Evolutionary conservation across 1,140 invertebrate genomes (phyloP), one percentile per base, ranked within the genome.

Genomic region (Dreissena rostriformis): DNA sequence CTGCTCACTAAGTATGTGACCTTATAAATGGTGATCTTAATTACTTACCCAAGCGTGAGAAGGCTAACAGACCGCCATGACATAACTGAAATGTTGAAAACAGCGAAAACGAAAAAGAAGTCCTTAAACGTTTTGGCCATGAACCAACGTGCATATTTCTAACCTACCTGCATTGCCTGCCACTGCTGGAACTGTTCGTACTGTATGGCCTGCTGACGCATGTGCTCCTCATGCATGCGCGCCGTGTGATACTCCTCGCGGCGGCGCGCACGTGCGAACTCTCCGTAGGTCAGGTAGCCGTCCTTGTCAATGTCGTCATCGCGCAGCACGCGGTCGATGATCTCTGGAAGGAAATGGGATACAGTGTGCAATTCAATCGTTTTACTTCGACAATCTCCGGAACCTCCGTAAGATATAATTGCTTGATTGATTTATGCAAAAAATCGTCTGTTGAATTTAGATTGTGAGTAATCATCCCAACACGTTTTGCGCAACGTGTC

Each of bases 131-230:
- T 2, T 68, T 68, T 29, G 5, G 22, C 66, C 1, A 29, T 68
- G 1, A 26, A 6, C 24, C 10, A 29, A 22, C 1, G 6, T n/a
- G n/a, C 22, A 17, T 14, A 39, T 17, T 5, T 39, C 26, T 72
- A 72, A 14, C 24, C 22, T 73, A 82, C 80, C 80, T 82, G 80
- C 80, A 82, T 82, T 22, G 57, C 71, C 39, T 84, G 82, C 49
- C 52, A 84, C 39, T 84, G 66, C 19, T 84, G 26, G 24, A 84
- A 84, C 52, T 84, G 82, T 70, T 77, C 51, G 28, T 71, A 78
- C 49, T 84, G 82, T 39, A 29, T 39, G 24, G 76, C 73, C 65
- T 77, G 73, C 39, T 70, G 52, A 19, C 14, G 67, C 82, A 84
- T 84, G n/a, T 84, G 82, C 29, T 84, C 51, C 22, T 78, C 51